These are phyloP conservation scores for Yoshiicerus persimilis DNA, from an alignment of 1,140 invertebrate genomes.

Conservation along the genomic window DNA sequence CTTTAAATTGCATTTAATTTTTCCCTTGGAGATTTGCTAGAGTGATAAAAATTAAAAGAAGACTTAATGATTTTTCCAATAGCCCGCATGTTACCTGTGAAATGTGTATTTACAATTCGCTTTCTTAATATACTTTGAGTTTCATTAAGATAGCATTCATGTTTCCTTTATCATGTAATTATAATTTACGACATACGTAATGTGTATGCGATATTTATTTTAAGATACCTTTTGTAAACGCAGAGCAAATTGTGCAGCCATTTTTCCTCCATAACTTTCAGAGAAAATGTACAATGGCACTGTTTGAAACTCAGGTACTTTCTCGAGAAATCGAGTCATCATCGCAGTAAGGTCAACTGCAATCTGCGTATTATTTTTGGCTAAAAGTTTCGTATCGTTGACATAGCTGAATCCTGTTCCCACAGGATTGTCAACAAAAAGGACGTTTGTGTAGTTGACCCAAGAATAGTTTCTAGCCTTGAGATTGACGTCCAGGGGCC, in stretches of 20 bases:
- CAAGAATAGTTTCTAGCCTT: constrained; percentile 70
- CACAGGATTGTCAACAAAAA: constrained; percentile 87
- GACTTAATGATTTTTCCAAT: constrained; percentile 3
- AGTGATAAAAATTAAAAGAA: constrained; percentile 48
- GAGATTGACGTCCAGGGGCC: constrained; percentile 67
- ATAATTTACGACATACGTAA: too few relatives aligned
- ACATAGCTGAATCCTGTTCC: constrained; percentile 85
- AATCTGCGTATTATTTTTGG: constrained; percentile 70
- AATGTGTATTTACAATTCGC: too few relatives aligned
- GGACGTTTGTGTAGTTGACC: constrained; percentile 75
- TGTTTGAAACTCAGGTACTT: constrained; percentile 66
- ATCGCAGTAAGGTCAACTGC: constrained; percentile 74
- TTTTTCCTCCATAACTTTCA: constrained; percentile 88
- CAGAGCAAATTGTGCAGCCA: constrained; percentile 75
- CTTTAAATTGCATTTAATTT: constrained; percentile 69
- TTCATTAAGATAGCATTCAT: too few relatives aligned
- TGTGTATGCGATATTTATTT: too few relatives aligned
- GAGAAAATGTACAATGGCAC: constrained; percentile 78
- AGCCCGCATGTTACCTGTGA: too few relatives aligned
- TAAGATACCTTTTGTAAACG: constrained; percentile 61
- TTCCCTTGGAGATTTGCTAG: constrained; percentile 65
- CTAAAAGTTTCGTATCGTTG: constrained; percentile 60
- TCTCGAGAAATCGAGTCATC: constrained; percentile 65
- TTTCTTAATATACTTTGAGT: too few relatives aligned
- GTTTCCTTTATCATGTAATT: too few relatives aligned